Evolutionary conservation across 2,797 vertebrate species (phyloP).

Genomic region (Coluber constrictor): DNA sequence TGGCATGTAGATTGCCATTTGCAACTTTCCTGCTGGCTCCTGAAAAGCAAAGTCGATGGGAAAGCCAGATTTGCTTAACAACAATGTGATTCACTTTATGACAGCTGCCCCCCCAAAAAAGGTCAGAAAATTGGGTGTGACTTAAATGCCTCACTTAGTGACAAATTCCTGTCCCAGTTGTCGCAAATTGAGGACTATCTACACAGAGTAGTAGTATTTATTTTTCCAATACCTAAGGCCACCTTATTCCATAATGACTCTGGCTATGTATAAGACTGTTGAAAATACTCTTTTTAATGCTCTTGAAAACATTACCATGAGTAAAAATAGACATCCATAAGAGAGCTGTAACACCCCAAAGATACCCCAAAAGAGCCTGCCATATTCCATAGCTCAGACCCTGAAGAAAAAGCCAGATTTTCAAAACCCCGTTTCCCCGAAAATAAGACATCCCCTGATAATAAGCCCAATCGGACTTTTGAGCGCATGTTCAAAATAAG

Average conservation of each 20-base stretch:
- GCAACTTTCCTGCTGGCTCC: background rate
- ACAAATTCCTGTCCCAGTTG: no score
- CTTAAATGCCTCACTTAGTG: no score
- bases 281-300: background rate
- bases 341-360: background rate
- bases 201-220: background rate
- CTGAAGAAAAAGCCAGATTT: background rate
- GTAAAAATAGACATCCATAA: background rate
- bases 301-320: background rate
- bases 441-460: no score
- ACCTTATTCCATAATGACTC: background rate
- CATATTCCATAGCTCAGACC: background rate
- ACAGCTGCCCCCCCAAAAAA: no score
- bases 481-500: no score
- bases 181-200: no score
- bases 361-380: background rate
- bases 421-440: background rate
- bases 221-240: background rate
- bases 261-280: background rate
- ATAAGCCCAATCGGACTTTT: no score
- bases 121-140: no score
- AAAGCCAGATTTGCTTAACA: no score
- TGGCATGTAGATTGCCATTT: background rate
- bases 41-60: no score
- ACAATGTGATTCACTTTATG: no score